Base-by-base conservation (phyloP, 1,140 invertebrate genomes). In the Protaetia brevitarsis region DNA sequence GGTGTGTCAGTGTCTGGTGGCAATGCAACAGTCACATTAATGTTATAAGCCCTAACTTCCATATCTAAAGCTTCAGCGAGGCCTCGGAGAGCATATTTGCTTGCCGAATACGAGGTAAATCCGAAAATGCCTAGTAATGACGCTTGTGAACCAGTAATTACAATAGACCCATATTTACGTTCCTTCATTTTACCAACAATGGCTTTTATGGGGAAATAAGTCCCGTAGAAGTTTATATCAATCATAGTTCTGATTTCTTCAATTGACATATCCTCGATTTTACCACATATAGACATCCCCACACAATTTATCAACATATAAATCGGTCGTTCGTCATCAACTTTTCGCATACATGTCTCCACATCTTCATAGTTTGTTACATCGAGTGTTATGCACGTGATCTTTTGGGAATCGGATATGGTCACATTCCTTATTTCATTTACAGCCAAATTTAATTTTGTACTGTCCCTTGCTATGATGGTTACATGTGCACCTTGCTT, bases 1-100 rank as follows among this genome's bases (percentile, higher is more conserved):
- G 97, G 96, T 1, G 98, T 99, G 76, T 99, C 94, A 0, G 97
- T 99, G 75, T 99, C 97, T 5, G 97, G 94, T 21, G 98, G 97
- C 72, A 94, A 87, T 3, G 89, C 85, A 2, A 99, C 73, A 0
- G 95, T 98, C 0, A 99, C 86, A 28, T 86, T 84, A 0, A 99
- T 87, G 72, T 91, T 88, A 69, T 93, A 89, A 1, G 89, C 88
- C 58, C 88, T 86, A 2, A 93, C 76, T 84, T 99, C 97, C 95
- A 97, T 98, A 21, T 89, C 84, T 21, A 99, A 80, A 62, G 92
- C 86, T 77, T 99, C 96, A 4, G 96, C 96, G 67, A 99, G 86
- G 5, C 96, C 97, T 66, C 94, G 83, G 2, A 99, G 78, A 1
- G 95, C 97, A 87, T 94, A 99, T 81, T 99, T 99, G 8, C 93